Conservation (phyloP, 2,797 vertebrate genomes). For the Muscicapa striata region DNA sequence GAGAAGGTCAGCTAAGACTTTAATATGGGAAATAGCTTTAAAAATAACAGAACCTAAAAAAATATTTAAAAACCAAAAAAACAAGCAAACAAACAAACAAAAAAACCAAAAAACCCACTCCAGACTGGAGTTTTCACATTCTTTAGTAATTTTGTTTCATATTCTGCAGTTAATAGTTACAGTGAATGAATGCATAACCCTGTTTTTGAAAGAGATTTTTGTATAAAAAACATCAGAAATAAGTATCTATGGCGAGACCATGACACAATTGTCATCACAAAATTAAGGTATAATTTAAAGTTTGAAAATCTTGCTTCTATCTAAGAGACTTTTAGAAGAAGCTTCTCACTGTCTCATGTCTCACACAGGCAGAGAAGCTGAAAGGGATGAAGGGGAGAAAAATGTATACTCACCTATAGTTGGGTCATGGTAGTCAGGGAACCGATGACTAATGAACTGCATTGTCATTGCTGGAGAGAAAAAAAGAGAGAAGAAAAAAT, state of each 20-base stretch:
- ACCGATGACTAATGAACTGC: slow-evolving; percentile 79
- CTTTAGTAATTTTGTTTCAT: not conserved
- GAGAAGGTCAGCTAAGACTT: not conserved
- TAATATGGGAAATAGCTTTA: not conserved
- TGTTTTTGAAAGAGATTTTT: not conserved
- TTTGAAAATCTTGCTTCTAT: not conserved
- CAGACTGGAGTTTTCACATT: not conserved
- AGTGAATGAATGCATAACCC: not conserved
- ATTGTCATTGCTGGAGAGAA: slow-evolving; percentile 76
- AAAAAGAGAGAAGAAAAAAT: not conserved
- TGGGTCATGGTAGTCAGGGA: slow-evolving; percentile 79
- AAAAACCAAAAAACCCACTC: not conserved
- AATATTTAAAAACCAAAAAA: no score
- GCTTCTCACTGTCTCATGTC: not conserved
- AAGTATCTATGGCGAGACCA: rapidly evolving
- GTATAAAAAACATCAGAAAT: not conserved
- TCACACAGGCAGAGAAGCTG: not conserved
- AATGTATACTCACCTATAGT: slow-evolving; percentile 73
- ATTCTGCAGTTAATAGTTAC: not conserved
- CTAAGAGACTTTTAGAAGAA: not conserved
- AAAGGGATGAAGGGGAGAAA: not conserved
- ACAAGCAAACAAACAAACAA: not conserved
- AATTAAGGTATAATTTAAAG: not conserved
- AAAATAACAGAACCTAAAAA: not conserved
- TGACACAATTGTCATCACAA: not conserved